Base-by-base conservation (phyloP, 2,888 invertebrate genomes). In the Xylota sylvarum region DNA sequence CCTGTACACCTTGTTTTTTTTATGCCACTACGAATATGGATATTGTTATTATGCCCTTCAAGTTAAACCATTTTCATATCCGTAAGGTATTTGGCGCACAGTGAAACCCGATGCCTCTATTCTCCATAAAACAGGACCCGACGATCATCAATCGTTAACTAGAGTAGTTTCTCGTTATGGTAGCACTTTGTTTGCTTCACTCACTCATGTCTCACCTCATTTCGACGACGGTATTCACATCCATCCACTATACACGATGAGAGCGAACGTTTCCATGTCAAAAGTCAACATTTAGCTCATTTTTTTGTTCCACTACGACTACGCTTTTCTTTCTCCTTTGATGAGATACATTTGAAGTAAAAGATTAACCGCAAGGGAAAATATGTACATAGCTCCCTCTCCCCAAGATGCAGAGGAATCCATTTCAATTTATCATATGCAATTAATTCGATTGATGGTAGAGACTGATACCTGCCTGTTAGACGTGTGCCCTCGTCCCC, bases 161-260 rank as follows among this genome's bases (percentile, higher is more conserved):
- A 37, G 62, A 81, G 73, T 76, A 65, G 64, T 70, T 65, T 80
- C 85, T 76, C 32, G 65, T 81, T 69, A 86, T 69, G 60, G 50
- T 40, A 80, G 86, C 86, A 86, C 86, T 86, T 86, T 72, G 67
- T 73, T 72, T 73, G 86, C 86, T 86, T 86, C 86, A 52, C 67
- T 65, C 40, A 43, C 60, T 79, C 52, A 37, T 40, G 56, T 86
- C 77, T 77, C 77, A 81, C 86, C 72, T 86, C 77, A 77, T 81
- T 81, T 64, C 73, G 60, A 56, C 50, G 37, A 55, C 40, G 30
- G 37, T 52, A 50, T 65, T 70, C 79, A 72, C 76, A 80, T 48
- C 50, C 70, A 80, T 64, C 73, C 56, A 84, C 37, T 10, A 60
- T 55, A 78, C 9, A 32, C 52, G 77, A 72, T 67, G 81, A 86